Evolutionary conservation across 2,797 vertebrate genomes (phyloP).

Genomic region (Ptychadena robeensis): DNA sequence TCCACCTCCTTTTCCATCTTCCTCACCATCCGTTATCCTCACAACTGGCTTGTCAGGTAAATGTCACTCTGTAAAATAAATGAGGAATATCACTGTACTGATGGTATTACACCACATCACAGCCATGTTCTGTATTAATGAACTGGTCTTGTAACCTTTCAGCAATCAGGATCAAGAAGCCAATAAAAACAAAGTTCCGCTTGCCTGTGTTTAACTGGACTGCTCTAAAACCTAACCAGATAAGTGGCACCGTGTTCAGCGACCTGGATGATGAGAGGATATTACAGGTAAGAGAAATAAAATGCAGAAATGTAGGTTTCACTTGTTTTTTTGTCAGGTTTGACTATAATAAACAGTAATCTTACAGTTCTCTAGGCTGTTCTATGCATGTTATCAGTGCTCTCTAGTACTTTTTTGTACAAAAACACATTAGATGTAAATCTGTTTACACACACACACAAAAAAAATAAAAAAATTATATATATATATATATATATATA

Average conservation of each 20-base stretch:
- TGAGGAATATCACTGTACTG: neutral
- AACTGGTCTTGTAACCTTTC: conserved; percentile 26
- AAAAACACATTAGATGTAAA: too few species aligned
- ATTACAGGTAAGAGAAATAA: conserved; percentile 81
- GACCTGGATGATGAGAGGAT: conserved; percentile 96
- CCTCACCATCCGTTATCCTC: conserved; percentile 87
- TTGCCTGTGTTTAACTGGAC: conserved; percentile 98
- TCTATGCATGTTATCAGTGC: neutral
- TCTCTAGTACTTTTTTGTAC: too few species aligned
- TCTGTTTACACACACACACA: too few species aligned
- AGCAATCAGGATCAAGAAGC: conserved; percentile 97
- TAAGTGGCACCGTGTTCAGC: conserved; percentile 95
- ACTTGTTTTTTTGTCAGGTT: neutral
- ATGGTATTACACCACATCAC: neutral
- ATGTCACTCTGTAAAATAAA: neutral
- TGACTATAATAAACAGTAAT: neutral
- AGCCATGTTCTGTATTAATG: neutral
- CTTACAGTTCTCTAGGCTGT: neutral
- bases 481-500: too few species aligned
- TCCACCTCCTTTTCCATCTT: conserved; percentile 84
- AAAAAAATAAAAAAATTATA: too few species aligned
- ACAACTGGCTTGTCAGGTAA: conserved; percentile 90
- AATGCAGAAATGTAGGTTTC: neutral
- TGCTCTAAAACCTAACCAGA: conserved; percentile 96
- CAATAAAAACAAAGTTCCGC: conserved; percentile 98